Conservation (phyloP, 1,140 invertebrate species). For the Dinothrombium tinctorium region DNA sequence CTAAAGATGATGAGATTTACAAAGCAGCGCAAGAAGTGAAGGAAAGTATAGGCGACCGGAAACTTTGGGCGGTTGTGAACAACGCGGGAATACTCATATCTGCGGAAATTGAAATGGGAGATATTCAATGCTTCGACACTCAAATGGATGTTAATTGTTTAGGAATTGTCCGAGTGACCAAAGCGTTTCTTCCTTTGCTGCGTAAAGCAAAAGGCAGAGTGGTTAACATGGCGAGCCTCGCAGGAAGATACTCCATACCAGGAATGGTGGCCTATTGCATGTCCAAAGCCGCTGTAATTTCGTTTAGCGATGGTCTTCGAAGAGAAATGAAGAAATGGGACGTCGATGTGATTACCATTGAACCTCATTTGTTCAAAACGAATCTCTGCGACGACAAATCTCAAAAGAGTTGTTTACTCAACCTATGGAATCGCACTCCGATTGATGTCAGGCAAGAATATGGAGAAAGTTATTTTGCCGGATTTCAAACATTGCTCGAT, state of each 20-base stretch:
- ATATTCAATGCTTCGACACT: constrained; percentile 15
- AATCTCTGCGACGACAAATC: constrained; percentile 17
- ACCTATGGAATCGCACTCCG: constrained; percentile 19
- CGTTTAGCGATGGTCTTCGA: constrained; percentile 27
- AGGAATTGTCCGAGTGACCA: constrained; percentile 25
- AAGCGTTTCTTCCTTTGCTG: constrained; percentile 50
- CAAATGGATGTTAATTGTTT: constrained; percentile 38
- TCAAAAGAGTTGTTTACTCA: constrained; percentile 17
- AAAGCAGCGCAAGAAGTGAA: neutral
- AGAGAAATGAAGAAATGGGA: constrained; percentile 30
- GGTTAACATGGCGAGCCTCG: constrained; percentile 27
- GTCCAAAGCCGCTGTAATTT: constrained; percentile 28
- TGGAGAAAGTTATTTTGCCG: constrained; percentile 21
- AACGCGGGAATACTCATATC: constrained; percentile 39
- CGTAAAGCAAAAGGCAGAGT: constrained; percentile 31
- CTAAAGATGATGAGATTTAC: constrained; percentile 14
- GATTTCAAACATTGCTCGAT: constrained; percentile 17
- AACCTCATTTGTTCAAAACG: constrained; percentile 26
- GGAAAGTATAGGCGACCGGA: constrained; percentile 13
- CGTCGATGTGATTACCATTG: constrained; percentile 25
- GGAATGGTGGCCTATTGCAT: constrained; percentile 28
- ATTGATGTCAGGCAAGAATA: constrained; percentile 20
- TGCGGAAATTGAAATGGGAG: constrained; percentile 28
- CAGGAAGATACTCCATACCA: constrained; percentile 19
- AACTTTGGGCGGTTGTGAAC: constrained; percentile 67